Conservation (phyloP, 2,797 vertebrate species). For the Apogon talboti region DNA sequence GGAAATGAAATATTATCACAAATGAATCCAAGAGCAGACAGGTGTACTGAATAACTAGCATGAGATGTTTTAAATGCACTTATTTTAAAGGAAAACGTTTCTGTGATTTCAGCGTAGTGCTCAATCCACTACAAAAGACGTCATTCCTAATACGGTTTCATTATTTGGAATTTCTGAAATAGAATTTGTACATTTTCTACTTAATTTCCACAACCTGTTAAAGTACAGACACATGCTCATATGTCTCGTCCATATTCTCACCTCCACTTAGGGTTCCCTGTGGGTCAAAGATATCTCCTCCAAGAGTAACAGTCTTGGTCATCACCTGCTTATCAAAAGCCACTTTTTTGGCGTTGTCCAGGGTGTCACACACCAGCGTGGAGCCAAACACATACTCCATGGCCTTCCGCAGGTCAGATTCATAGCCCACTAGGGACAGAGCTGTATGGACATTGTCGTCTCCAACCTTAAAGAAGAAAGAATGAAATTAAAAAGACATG, state of each 20-base stretch:
- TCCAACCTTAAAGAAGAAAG: slow-evolving; percentile 83
- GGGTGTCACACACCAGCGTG: slow-evolving; percentile 89
- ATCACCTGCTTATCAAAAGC: slow-evolving; percentile 93
- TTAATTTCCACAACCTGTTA: not conserved
- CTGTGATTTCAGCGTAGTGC: no score
- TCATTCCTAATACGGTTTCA: no score
- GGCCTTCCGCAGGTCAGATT: slow-evolving; percentile 91
- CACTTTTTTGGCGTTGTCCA: slow-evolving; percentile 94
- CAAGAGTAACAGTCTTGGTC: slow-evolving; percentile 92
- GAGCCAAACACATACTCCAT: slow-evolving; percentile 97
- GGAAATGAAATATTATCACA: not conserved
- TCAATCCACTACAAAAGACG: not conserved
- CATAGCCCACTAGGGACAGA: slow-evolving; percentile 88
- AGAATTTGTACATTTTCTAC: not conserved
- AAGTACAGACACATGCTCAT: not conserved
- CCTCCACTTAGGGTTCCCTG: slow-evolving; percentile 97
- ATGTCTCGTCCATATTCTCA: slow-evolving; percentile 56
- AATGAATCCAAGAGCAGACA: no score
- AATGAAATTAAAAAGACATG: not conserved
- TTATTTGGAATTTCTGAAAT: no score
- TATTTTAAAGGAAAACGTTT: no score
- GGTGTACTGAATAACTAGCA: no score
- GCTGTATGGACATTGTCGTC: slow-evolving; percentile 86
- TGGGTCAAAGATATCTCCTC: slow-evolving; percentile 94
- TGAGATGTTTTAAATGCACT: no score